Conservation (phyloP, 2,797 vertebrate species). For the Rhabdomys pumilio region DNA sequence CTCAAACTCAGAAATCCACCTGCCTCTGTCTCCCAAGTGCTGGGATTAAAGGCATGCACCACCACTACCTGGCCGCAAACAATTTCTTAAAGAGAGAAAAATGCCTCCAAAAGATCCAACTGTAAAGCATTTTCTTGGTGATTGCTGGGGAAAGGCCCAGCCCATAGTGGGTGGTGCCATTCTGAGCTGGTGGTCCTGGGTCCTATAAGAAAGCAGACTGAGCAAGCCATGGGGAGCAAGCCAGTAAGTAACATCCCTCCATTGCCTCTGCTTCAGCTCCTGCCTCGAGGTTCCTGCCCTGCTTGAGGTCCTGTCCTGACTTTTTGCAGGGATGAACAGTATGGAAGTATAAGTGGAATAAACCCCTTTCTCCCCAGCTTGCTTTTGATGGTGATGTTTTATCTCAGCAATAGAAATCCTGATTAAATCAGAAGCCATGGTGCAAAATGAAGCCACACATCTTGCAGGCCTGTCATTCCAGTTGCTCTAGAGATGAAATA, state of each 20-base stretch:
- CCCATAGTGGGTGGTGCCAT: neutral
- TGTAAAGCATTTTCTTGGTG: neutral
- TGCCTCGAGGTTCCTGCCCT: neutral
- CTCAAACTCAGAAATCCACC: no score
- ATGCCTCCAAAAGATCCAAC: neutral
- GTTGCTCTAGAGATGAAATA: neutral
- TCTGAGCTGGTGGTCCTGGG: neutral
- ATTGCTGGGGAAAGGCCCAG: neutral
- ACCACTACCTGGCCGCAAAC: neutral
- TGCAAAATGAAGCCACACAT: neutral
- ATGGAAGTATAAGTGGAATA: neutral
- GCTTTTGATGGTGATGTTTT: neutral
- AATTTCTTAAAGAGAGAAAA: no score
- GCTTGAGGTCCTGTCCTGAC: neutral
- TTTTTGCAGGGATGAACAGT: neutral
- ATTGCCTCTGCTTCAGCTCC: neutral
- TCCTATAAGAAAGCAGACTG: neutral
- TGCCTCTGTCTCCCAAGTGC: no score
- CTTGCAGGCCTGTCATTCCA: neutral
- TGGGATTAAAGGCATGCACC: no score
- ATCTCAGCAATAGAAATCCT: neutral
- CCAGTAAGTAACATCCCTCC: neutral
- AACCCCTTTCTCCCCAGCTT: neutral
- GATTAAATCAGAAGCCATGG: neutral
- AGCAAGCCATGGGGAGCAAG: neutral